Percentiles rank a stretch among this genome's conserved stretches.
Conservation (phyloP, 2,113 vertebrate species). For the Rhinopithecus roxellana region DNA sequence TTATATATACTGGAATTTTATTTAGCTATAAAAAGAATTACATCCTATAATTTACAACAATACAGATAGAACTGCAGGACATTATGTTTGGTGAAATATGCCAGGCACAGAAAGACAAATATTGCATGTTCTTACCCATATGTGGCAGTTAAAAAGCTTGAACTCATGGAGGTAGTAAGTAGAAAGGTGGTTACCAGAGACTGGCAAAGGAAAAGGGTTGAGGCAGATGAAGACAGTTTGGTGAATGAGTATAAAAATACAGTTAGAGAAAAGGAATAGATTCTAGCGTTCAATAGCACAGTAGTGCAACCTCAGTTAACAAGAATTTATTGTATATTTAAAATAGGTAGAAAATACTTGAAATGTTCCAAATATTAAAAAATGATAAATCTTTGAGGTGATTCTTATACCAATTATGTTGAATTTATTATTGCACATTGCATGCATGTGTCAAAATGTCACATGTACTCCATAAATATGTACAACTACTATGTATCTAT, state of each 20-base stretch:
- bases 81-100: not conserved
- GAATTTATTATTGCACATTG: not conserved
- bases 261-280: not conserved
- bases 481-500: not conserved
- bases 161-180: not conserved
- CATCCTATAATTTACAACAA: not conserved
- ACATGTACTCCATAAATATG: not conserved
- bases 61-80: not conserved
- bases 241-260: not conserved
- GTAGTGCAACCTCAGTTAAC: not conserved
- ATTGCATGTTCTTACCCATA: not conserved
- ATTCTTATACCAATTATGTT: not conserved
- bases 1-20: not conserved
- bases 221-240: not conserved
- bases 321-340: not conserved
- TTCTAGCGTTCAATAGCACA: not conserved
- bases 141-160: not conserved
- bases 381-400: not conserved
- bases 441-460: not conserved
- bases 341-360: not conserved
- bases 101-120: not conserved
- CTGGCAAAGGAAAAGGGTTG: not conserved
- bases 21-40: not conserved
- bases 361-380: not conserved
- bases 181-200: not conserved